Percentiles rank a stretch among this genome's conserved stretches.
Conservation (phyloP, 2,797 vertebrate genomes). For the Sebastes minor region DNA sequence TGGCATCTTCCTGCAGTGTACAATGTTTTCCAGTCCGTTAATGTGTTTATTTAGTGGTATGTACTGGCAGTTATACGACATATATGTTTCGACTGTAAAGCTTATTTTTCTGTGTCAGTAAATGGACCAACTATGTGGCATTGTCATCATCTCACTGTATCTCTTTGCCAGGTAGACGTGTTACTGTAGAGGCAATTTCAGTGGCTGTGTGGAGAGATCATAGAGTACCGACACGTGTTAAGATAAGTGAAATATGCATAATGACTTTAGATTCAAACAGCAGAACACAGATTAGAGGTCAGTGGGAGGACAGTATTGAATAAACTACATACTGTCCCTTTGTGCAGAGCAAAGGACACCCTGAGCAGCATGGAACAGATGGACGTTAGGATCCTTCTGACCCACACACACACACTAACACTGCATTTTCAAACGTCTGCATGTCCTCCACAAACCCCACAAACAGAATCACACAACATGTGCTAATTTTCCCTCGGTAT, state of each 20-base stretch:
- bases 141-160: not conserved
- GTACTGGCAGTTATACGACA: not conserved
- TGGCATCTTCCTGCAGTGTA: not conserved
- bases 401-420: not conserved
- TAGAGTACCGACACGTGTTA: not conserved
- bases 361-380: constrained; percentile 33
- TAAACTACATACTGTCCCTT: constrained; percentile 2
- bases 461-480: constrained; percentile 3
- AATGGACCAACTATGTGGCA: not conserved
- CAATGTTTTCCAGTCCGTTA: not conserved
- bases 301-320: not conserved
- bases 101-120: not conserved
- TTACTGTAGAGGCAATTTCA: not conserved
- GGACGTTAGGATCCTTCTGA: not conserved
- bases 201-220: not conserved
- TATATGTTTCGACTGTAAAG: not conserved
- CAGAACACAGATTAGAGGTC: constrained; percentile 27
- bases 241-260: not conserved
- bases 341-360: constrained; percentile 22
- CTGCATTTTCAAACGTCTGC: not conserved
- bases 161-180: not conserved
- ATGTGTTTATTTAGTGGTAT: constrained; percentile 1
- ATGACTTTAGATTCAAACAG: not conserved
- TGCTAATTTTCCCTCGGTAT: not conserved
- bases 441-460: not conserved